Base-by-base conservation (phyloP, 2,888 invertebrate species). In the Sesia bembeciformis region DNA sequence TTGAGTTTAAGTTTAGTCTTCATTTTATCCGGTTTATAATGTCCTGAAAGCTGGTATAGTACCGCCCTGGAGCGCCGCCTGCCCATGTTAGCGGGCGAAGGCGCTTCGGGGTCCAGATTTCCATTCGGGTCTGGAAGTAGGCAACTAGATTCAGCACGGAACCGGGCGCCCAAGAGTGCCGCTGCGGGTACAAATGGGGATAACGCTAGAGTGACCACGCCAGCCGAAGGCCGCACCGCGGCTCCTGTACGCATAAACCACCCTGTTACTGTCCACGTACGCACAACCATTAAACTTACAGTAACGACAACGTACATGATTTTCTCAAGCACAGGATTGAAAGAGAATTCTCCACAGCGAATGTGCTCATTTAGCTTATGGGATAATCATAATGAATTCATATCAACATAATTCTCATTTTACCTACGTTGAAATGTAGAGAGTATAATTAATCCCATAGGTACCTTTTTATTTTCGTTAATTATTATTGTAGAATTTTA, bases 31-130 rank as follows among this genome's bases (percentile, higher is more conserved):
- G 96, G 97, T 82, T 96, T 97, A 90, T 98, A 98, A 88, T 98
- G 98, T 62, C 98, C 98, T 67, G 97, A 98, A 70, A 98, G 93
- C 90, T 98, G 98, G 90, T 98, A 98, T 61, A 98, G 93, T 57
- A 98, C 98, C 50, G 98, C 98, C 76, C 98, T 92, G 78, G 97
- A 97, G 72, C 98, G 92, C 74, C 98, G 92, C 65, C 98, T 91
- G 68, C 96, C 97, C 91, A 97, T 97, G 91, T 97, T 97, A 72
- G 95, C 93, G 68, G 95, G 94, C 66, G 95, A 95, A 58, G 94
- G 94, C 68, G 93, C 93, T 88, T 94, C 94, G 49, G 93, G 92
- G 81, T 95, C 95, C 86, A 95, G 93, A 77, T 93, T 92, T 90
- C 94, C 95, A 86, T 95, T 95, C 68, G 93, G 92, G 92, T 95